A percentile compares a stretch with the other conserved stretches of the same genome.
Conservation (phyloP, 1,140 invertebrate genomes). For the Macrocentrus cingulum region DNA sequence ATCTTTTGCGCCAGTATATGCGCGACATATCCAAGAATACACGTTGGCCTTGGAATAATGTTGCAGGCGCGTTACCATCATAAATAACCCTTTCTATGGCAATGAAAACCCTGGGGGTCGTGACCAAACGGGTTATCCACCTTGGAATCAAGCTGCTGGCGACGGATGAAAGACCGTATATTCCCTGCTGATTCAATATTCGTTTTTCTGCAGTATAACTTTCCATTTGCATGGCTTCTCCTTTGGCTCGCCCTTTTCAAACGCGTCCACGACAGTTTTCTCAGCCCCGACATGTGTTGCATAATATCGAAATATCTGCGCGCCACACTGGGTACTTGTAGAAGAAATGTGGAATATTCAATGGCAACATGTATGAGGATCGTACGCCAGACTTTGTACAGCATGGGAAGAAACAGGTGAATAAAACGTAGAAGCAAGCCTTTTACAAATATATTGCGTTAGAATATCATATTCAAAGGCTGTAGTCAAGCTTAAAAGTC, state of each 20-base stretch:
- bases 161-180: too few relatives aligned
- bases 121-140: too few relatives aligned
- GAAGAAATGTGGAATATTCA: slow-evolving; percentile 36
- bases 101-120: too few relatives aligned
- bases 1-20: slow-evolving; percentile 24
- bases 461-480: too few relatives aligned
- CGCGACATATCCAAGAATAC: too few relatives aligned
- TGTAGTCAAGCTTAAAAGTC: background rate
- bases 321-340: slow-evolving; percentile 32
- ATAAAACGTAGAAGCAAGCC: too few relatives aligned
- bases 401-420: too few relatives aligned
- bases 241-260: slow-evolving; percentile 24
- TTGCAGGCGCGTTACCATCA: too few relatives aligned
- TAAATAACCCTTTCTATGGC: too few relatives aligned
- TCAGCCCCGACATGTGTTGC: slow-evolving; percentile 37
- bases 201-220: slow-evolving; percentile 56
- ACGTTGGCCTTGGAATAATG: too few relatives aligned
- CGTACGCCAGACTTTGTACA: slow-evolving; percentile 2
- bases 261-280: slow-evolving; percentile 22
- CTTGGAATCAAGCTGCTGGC: too few relatives aligned
- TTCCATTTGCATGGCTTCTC: slow-evolving; percentile 53
- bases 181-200: slow-evolving; percentile 55
- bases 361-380: slow-evolving; percentile 31
- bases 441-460: too few relatives aligned
- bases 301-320: slow-evolving; percentile 52